Evolutionary conservation across 1,140 invertebrate species (phyloP).

Genomic region (Gonatopus flavifemur): DNA sequence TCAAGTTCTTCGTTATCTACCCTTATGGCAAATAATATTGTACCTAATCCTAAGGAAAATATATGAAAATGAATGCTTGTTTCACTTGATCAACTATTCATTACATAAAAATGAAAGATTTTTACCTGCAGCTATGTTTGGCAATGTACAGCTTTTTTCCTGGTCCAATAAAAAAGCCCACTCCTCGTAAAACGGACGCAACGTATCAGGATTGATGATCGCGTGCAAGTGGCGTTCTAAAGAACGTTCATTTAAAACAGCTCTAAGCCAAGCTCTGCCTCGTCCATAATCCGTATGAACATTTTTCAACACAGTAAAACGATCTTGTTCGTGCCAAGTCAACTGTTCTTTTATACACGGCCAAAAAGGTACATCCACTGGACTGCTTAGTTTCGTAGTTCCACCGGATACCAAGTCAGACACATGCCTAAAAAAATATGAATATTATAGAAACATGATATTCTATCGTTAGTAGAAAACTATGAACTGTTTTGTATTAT

Average conservation of each 20-base stretch:
- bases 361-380: slow-evolving; percentile 63
- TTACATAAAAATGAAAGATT: neutral
- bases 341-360: slow-evolving; percentile 71
- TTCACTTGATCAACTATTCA: neutral
- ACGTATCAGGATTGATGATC: slow-evolving; percentile 68
- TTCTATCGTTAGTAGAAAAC: no score
- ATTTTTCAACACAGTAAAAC: slow-evolving; percentile 78
- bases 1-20: slow-evolving; percentile 85
- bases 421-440: slow-evolving; percentile 59
- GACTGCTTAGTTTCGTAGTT: slow-evolving; percentile 18
- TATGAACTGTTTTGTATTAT: no score
- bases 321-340: slow-evolving; percentile 84
- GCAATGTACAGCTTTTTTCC: slow-evolving; percentile 73
- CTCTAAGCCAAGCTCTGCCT: slow-evolving; percentile 84
- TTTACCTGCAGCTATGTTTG: slow-evolving; percentile 79
- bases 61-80: neutral
- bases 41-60: slow-evolving; percentile 71
- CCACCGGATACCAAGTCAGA: slow-evolving; percentile 63
- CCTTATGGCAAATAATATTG: slow-evolving; percentile 87
- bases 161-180: slow-evolving; percentile 79
- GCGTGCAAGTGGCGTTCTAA: slow-evolving; percentile 82
- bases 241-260: slow-evolving; percentile 84
- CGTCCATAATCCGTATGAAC: slow-evolving; percentile 80
- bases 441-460: no score
- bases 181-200: slow-evolving; percentile 79